phyloP scores from a whole-genome alignment of 2,113 vertebrate genomes.

The Serilophus lunatus region DNA sequence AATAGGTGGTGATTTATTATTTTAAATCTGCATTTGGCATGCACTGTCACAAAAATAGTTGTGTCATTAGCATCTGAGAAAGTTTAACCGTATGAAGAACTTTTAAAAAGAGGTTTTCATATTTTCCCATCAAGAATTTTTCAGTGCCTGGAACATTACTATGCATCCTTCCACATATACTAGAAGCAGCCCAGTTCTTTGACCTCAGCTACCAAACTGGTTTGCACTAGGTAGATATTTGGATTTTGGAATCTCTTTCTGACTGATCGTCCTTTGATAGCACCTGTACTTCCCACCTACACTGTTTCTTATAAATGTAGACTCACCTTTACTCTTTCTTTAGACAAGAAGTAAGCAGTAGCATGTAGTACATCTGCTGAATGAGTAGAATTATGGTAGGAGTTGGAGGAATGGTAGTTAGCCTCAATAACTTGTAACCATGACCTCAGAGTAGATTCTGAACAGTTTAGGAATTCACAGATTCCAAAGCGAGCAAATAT shows the following conservation, averaged over 20 bases:
- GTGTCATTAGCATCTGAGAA: background rate
- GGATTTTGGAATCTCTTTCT: background rate
- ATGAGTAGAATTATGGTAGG: conserved; percentile 96
- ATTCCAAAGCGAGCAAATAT: conserved; percentile 92
- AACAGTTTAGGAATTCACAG: conserved; percentile 91
- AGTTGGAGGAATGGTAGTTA: conserved; percentile 92
- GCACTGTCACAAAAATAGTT: background rate
- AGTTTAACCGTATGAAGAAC: background rate
- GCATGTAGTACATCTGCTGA: conserved; percentile 94
- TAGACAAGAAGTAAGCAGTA: conserved; percentile 93
- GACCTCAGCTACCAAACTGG: background rate
- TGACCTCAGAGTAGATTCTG: conserved; percentile 87
- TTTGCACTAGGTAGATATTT: background rate
- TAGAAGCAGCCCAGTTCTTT: background rate
- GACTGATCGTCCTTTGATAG: background rate
- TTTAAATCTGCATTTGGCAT: background rate
- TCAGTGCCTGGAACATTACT: background rate
- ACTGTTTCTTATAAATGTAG: background rate
- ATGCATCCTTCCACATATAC: background rate
- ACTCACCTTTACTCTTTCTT: conserved; percentile 91
- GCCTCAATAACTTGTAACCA: conserved; percentile 94
- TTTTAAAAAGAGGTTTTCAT: background rate
- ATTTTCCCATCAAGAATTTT: background rate
- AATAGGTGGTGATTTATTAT: background rate
- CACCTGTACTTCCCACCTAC: background rate